phyloP scores from a whole-genome alignment of 2,888 invertebrate genomes.

The Nipponacmea schrenckii region DNA sequence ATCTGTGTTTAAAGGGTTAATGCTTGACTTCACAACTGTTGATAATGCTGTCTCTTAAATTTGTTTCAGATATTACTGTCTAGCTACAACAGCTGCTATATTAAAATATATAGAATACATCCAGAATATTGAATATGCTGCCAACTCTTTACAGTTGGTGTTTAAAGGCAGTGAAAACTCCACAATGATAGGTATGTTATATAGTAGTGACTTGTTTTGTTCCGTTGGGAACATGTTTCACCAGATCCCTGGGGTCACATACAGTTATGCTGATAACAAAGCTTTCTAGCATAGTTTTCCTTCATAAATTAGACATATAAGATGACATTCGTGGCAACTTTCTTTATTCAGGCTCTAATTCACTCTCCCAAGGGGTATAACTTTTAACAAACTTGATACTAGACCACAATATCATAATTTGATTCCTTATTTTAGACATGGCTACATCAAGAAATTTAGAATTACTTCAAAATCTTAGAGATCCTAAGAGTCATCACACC shows the following conservation, averaged over 20 bases:
- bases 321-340: too few species aligned
- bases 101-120: slow-evolving; percentile 85
- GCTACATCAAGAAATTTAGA: slow-evolving; percentile 82
- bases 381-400: too few species aligned
- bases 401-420: too few species aligned
- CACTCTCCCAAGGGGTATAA: too few species aligned
- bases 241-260: too few species aligned
- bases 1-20: too few species aligned
- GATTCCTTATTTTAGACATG: slow-evolving; percentile 74
- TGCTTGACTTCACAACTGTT: too few species aligned
- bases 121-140: slow-evolving; percentile 80
- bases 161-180: slow-evolving; percentile 85
- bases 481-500: slow-evolving; percentile 69
- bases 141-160: slow-evolving; percentile 81
- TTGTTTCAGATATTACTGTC: slow-evolving; percentile 80
- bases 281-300: too few species aligned
- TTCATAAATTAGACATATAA: too few species aligned
- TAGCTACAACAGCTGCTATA: slow-evolving; percentile 86
- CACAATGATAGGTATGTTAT: slow-evolving; percentile 81
- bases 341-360: too few species aligned
- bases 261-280: too few species aligned
- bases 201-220: background rate
- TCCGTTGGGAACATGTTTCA: background rate
- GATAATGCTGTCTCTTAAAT: too few species aligned
- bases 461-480: slow-evolving; percentile 66